Base-by-base conservation (phyloP, 1,140 invertebrate genomes). In the Stenopsyche tienmushanensis region DNA sequence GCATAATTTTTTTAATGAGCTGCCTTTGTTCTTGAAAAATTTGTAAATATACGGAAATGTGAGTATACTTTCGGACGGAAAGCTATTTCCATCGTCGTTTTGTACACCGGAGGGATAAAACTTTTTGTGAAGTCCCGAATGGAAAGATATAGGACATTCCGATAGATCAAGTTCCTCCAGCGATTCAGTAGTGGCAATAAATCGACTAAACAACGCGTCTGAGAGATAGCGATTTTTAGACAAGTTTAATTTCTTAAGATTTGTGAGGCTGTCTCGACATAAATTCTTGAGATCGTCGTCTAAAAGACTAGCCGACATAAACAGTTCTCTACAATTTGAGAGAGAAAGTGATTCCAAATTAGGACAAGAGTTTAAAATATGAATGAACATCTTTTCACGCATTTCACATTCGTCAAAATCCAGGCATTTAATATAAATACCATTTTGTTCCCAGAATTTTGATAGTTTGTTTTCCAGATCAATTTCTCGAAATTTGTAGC, bases 261-360 rank as follows among this genome's bases (percentile, higher is more conserved):
- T 82, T 60, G 81, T 75, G 49, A 90, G 75, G 53, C 78, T 82
- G 5, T 80, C 66, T 17, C 76, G 73, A 42, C 80, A 72, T 52
- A 81, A 74, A 24, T 81, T 75, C 69, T 84, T 84, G 25, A 75
- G 76, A 66, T 81, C 77, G 64, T 80, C 80, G 70, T 87, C 86
- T 41, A 90, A 73, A 18, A 90, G 75, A 1, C 82, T 81, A 9
- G 88, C 89, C 23, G 86, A 85, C 85, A 90, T 90, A 49, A 90
- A 85, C 9, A 89, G 76, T 54, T 88, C 86, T 70, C 86, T 83
- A 71, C 88, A 90, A 44, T 80, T 81, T 66, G 82, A 81, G 18
- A 90, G 78, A 64, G 83, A 82, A 2, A 90, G 75, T 62, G 73
- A 73, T 71, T 82, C 78, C 24, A 90, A 73, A 72, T 83, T 82